Base-by-base conservation (phyloP, 2,888 invertebrate genomes). In the Epirrita christyi region DNA sequence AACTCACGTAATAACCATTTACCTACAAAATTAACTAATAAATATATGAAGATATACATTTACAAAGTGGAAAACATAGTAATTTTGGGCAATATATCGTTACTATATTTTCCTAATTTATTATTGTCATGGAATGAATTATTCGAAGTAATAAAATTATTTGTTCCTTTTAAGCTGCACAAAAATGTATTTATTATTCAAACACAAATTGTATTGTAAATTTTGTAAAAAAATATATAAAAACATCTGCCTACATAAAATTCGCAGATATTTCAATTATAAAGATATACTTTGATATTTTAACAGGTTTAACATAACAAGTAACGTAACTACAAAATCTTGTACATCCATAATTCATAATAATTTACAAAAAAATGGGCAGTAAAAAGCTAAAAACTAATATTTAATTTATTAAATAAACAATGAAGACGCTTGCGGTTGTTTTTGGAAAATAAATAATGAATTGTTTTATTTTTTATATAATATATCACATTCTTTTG, bases 11-110 rank as follows among this genome's bases (percentile, higher is more conserved):
- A 54, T 45, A 59, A 52, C 27, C 57, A 65, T 66, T 62, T 55
- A 61, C 56, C 65, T 59, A 66, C 48, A 64, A 64, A 67, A 62
- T 47, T 57, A 47, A 62, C 58, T 64, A 64, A 60, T 63, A 63
- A 32, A 43, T 59, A 50, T 38, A 38, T 0, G 7, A 38, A 38
- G 14, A 14, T 14, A 8, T 13, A 7, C 6, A 8, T 8, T 11
- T 11, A 36, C 14, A 38, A 56, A 46, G 8, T 40, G 63, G 61
- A 67, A 68, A 70, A 72, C 62, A 65, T 66, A 63, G 64, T 67
- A 69, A 70, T 64, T 50, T 65, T 72, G 69, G 70, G 69, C 68
- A 72, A 74, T 71, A 65, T 46, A 61, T 66, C 38, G 15, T 60
- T 51, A 66, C 63, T 68, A 64, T 57, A 66, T 61, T 68, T 64